Evolutionary conservation across 1,140 invertebrate species (phyloP).

Genomic region (Liolophura sinensis): DNA sequence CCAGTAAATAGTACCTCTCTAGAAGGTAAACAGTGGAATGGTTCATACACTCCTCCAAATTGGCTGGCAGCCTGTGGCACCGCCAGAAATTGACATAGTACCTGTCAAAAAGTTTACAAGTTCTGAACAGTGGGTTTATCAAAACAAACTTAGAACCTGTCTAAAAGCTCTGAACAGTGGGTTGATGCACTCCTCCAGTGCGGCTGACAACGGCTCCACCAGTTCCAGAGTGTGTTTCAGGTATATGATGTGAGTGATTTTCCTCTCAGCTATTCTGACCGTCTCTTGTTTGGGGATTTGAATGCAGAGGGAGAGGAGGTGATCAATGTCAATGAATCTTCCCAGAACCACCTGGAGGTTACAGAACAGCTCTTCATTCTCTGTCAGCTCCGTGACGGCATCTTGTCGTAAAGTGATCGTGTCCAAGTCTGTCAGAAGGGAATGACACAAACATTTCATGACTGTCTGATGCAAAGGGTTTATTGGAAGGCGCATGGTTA

Average conservation of each 20-base stretch:
- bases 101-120: too few relatives aligned
- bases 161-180: slow-evolving; percentile 67
- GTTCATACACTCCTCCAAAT: too few relatives aligned
- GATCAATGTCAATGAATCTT: slow-evolving; percentile 68
- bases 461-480: too few relatives aligned
- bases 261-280: slow-evolving; percentile 68
- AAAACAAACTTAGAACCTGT: slow-evolving; percentile 58
- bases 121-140: too few relatives aligned
- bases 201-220: slow-evolving; percentile 69
- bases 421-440: slow-evolving; percentile 60
- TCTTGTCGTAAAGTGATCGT: slow-evolving; percentile 72
- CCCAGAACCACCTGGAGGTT: slow-evolving; percentile 61
- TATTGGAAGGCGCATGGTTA: too few relatives aligned
- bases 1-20: too few relatives aligned
- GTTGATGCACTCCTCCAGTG: slow-evolving; percentile 65
- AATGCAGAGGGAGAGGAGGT: slow-evolving; percentile 66
- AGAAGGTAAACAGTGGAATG: too few relatives aligned
- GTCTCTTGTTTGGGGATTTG: slow-evolving; percentile 66
- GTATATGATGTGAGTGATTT: slow-evolving; percentile 77
- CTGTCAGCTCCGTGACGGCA: slow-evolving; percentile 75
- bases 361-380: slow-evolving; percentile 64
- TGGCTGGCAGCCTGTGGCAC: too few relatives aligned
- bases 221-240: slow-evolving; percentile 78
- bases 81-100: too few relatives aligned
- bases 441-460: neutral